Conservation (phyloP, 2,888 invertebrate species). For the Zele albiditarsus region DNA sequence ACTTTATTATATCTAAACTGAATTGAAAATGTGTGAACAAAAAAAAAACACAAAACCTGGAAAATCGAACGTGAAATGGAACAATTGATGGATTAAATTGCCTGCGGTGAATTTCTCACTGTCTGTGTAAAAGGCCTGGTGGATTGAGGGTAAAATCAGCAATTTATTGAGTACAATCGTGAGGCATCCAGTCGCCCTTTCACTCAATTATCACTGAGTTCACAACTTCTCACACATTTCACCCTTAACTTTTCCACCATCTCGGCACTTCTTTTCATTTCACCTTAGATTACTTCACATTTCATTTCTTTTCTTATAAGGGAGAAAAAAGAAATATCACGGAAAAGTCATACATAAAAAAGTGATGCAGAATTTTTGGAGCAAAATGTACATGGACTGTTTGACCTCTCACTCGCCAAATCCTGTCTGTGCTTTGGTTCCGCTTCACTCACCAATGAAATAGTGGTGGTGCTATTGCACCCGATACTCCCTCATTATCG, state of each 20-base stretch:
- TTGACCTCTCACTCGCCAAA: not conserved
- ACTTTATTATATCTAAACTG: not conserved
- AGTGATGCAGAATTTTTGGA: slow-evolving; percentile 10
- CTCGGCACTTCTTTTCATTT: not conserved
- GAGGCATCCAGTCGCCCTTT: slow-evolving; percentile 16
- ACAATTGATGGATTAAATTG: slow-evolving; percentile 27
- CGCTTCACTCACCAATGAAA: not conserved
- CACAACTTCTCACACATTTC: slow-evolving; percentile 14
- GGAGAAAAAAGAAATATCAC: not conserved
- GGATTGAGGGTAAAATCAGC: slow-evolving; percentile 34
- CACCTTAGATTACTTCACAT: not conserved
- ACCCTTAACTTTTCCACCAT: not conserved
- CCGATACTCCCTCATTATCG: slow-evolving; percentile 38
- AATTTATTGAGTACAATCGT: slow-evolving; percentile 32
- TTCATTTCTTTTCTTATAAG: not conserved
- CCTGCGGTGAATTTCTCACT: slow-evolving; percentile 30
- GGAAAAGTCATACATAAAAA: not conserved
- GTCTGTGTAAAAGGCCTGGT: not conserved
- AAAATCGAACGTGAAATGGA: slow-evolving; percentile 11
- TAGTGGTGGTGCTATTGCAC: not conserved
- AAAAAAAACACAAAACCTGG: slow-evolving; percentile 12
- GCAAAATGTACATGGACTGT: not conserved
- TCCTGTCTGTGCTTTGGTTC: not conserved
- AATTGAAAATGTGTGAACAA: not conserved
- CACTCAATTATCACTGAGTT: slow-evolving; percentile 26